A percentile compares a stretch with the other conserved stretches of the same genome.
Conservation (phyloP, 2,797 vertebrate species). For the Hydrocynus forskahlii region DNA sequence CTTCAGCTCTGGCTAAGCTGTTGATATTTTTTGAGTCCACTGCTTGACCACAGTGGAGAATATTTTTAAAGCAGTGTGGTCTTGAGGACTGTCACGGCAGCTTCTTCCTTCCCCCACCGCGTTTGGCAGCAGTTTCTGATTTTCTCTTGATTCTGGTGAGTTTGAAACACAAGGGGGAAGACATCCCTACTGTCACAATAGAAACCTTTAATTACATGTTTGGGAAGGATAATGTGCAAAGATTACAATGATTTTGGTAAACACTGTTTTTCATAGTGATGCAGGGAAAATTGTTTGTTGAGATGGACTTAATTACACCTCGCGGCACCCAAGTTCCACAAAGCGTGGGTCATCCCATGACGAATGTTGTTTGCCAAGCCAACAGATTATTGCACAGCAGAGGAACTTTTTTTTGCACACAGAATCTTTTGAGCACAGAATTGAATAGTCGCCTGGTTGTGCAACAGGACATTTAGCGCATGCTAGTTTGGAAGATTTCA, state of each 20-base stretch:
- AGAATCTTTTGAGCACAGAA: constrained; percentile 6
- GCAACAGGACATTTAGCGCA: constrained; percentile 25
- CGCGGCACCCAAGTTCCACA: constrained; percentile 29
- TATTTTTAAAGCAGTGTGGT: background rate
- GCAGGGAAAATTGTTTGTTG: constrained; percentile 30
- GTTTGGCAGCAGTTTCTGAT: constrained; percentile 18
- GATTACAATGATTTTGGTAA: constrained; percentile 54
- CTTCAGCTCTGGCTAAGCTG: background rate
- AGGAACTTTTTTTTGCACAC: constrained; percentile 28
- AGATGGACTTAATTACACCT: constrained; percentile 49
- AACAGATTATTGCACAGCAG: constrained; percentile 19
- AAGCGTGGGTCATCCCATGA: constrained; percentile 36
- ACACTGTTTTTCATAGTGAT: constrained; percentile 45
- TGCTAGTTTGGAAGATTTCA: constrained; percentile 12
- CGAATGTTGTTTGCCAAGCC: constrained; percentile 7
- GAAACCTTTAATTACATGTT: constrained; percentile 53
- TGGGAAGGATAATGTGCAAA: constrained; percentile 44
- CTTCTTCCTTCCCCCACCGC: constrained; percentile 13
- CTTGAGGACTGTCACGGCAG: background rate
- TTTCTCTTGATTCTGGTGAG: constrained; percentile 5
- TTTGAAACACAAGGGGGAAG: constrained; percentile 24
- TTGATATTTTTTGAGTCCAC: background rate
- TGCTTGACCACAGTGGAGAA: background rate
- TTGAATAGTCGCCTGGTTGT: constrained; percentile 30
- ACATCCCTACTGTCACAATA: constrained; percentile 9